phyloP scores from a whole-genome alignment of 1,140 invertebrate genomes.

The Drosophila orosa region DNA sequence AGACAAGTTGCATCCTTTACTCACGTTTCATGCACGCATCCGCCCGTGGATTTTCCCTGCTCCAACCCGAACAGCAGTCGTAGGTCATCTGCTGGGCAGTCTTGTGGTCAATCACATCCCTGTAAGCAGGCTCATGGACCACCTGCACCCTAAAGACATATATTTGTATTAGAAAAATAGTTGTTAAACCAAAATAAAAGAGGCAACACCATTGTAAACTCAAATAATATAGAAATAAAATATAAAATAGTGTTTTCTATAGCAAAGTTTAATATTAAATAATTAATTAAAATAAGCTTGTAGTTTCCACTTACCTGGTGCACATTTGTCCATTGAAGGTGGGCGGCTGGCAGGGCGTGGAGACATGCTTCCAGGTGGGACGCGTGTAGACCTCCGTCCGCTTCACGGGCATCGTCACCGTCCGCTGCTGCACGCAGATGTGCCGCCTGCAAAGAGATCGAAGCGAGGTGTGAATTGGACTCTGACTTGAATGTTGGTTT shows the following conservation, averaged over 20 bases:
- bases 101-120: conserved; percentile 85
- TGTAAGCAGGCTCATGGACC: conserved; percentile 85
- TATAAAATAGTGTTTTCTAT: not conserved
- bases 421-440: conserved; percentile 85
- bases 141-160: conserved; percentile 76
- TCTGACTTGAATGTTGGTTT: conserved; percentile 28
- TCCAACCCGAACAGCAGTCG: conserved; percentile 88
- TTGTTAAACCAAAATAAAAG: not conserved
- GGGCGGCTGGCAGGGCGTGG: conserved; percentile 85
- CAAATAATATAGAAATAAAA: not conserved
- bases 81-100: conserved; percentile 84
- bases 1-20: conserved; percentile 43
- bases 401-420: conserved; percentile 85
- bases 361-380: conserved; percentile 85
- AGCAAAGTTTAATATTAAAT: not conserved
- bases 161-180: no score
- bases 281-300: not conserved
- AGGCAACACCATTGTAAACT: not conserved
- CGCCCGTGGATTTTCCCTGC: conserved; percentile 85
- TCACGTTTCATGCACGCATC: conserved; percentile 88
- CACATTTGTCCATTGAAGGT: conserved; percentile 85
- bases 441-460: conserved; percentile 84
- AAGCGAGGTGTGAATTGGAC: conserved; percentile 27
- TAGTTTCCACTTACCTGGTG: conserved; percentile 51
- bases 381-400: conserved; percentile 84